These are phyloP conservation scores for Pseudanteris insignis DNA, from an alignment of 2,888 invertebrate genomes.

Conservation along the genomic window DNA sequence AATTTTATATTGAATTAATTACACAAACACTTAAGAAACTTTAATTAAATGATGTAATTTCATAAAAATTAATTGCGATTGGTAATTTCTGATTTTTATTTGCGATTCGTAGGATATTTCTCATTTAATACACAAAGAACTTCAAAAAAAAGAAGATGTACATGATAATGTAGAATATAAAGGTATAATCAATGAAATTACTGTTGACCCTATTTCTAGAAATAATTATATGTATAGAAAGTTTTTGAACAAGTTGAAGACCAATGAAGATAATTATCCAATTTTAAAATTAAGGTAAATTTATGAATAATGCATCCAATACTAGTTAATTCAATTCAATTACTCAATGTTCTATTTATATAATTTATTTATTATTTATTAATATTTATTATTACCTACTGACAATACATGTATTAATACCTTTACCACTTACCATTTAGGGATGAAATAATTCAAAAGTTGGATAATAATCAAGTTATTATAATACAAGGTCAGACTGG, in stretches of 20 bases:
- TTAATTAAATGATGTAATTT: no score
- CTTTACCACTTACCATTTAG: slow-evolving; percentile 1
- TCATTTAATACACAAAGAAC: slow-evolving; percentile 7
- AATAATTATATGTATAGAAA: background rate
- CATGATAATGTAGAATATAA: background rate
- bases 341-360: no score
- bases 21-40: no score
- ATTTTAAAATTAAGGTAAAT: slow-evolving; percentile 6
- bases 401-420: background rate
- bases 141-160: background rate
- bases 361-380: no score
- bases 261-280: slow-evolving; percentile 1
- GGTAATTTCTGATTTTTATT: no score
- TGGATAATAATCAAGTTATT: slow-evolving; percentile 65
- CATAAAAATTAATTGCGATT: no score
- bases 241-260: background rate
- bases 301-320: no score
- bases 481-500: slow-evolving; percentile 78
- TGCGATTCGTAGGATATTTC: slow-evolving; percentile 10
- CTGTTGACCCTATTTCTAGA: slow-evolving; percentile 2
- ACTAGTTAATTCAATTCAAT: no score
- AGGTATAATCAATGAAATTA: slow-evolving; percentile 3
- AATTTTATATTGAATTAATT: no score
- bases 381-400: no score
- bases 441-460: slow-evolving; percentile 16